Conservation (phyloP, 2,888 invertebrate species). For the Synergus umbraculus region DNA sequence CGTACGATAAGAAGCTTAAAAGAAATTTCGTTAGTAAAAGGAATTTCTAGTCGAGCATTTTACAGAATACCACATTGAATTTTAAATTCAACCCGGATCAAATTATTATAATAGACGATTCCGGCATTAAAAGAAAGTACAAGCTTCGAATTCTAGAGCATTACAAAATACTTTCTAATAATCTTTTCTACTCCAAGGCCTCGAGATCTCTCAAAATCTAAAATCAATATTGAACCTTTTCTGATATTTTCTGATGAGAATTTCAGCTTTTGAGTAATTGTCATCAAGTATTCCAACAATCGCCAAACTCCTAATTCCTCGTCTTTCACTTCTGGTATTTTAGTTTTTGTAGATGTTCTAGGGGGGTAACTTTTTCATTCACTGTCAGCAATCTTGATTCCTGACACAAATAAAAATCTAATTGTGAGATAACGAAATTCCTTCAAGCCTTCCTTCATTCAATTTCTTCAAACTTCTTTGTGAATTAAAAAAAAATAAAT, state of each 20-base stretch:
- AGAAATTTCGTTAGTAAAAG: conserved; percentile 14
- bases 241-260: not conserved
- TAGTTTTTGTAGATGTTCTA: not conserved
- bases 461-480: not conserved
- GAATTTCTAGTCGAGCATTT: not conserved
- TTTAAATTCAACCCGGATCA: conserved; percentile 15
- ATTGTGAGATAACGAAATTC: not conserved
- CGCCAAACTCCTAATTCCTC: not conserved
- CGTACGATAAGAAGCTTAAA: not conserved
- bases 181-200: not conserved
- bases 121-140: conserved; percentile 16
- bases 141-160: conserved; percentile 23
- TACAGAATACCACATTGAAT: conserved; percentile 5
- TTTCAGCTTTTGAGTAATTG: not conserved
- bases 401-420: not conserved
- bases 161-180: conserved; percentile 21
- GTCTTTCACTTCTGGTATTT: not conserved
- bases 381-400: not conserved
- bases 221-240: not conserved
- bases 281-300: not conserved
- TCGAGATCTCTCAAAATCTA: not conserved
- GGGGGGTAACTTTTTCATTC: not conserved
- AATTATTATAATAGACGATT: conserved; percentile 13
- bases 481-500: not conserved
- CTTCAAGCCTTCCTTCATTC: not conserved